These are phyloP conservation scores for Morbakka virulenta DNA, from an alignment of 30 jellyfish, hydroid and myxozoan species.

Conservation along the genomic window DNA sequence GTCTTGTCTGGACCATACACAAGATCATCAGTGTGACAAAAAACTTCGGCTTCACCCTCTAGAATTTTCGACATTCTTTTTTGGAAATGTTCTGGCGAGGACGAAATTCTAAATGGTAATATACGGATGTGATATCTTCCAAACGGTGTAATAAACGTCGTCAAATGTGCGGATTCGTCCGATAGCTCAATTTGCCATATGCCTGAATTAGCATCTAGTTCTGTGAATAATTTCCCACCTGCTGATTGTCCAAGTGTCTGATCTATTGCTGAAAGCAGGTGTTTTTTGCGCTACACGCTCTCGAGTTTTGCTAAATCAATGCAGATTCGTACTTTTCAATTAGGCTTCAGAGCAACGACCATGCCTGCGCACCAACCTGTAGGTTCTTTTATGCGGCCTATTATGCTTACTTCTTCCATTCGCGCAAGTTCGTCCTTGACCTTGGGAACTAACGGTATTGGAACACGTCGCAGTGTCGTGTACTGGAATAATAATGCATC, in stretches of 20 bases:
- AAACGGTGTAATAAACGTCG: no score
- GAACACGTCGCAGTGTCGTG: slow-evolving; percentile 15
- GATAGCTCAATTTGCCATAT: no score
- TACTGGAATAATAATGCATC: slow-evolving; percentile 3
- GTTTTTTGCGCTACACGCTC: not conserved
- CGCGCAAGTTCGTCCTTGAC: slow-evolving; percentile 27
- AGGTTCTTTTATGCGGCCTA: slow-evolving; percentile 9
- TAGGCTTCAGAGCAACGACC: slow-evolving; percentile 24
- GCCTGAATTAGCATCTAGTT: no score
- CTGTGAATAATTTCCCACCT: slow-evolving; percentile 47
- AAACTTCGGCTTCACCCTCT: slow-evolving; percentile 23
- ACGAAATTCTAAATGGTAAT: slow-evolving; percentile 11
- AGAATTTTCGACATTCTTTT: slow-evolving; percentile 18
- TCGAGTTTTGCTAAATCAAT: not conserved
- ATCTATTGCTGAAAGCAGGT: slow-evolving; percentile 17
- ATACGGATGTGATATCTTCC: no score
- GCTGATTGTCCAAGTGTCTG: slow-evolving; percentile 16
- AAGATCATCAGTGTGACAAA: slow-evolving; percentile 9
- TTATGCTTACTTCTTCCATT: slow-evolving; percentile 25
- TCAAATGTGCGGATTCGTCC: no score
- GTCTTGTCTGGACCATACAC: slow-evolving; percentile 26
- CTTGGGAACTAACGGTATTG: slow-evolving; percentile 19
- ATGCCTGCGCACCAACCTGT: slow-evolving; percentile 21
- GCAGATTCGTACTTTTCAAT: slow-evolving; percentile 3
- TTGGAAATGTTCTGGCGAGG: slow-evolving; percentile 11